A percentile compares a stretch with the other conserved stretches of the same genome.
phyloP scores from a whole-genome alignment of 2,888 invertebrate species.

The Erannis defoliaria region DNA sequence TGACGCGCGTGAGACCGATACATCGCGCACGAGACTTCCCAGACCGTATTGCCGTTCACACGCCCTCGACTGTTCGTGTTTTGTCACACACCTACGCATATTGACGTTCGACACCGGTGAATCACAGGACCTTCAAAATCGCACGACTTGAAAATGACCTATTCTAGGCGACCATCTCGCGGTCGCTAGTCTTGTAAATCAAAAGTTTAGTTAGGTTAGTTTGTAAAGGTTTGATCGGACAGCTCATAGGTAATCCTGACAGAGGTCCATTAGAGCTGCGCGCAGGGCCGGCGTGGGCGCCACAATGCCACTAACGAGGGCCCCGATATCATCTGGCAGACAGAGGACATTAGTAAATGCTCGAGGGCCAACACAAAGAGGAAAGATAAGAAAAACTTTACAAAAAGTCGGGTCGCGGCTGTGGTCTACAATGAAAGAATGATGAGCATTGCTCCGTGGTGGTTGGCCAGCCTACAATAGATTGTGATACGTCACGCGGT shows the following conservation, averaged over 20 bases:
- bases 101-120: constrained; percentile 59
- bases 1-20: constrained; percentile 74
- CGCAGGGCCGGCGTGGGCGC: constrained; percentile 70
- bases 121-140: constrained; percentile 56
- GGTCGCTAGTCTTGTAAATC: constrained; percentile 54
- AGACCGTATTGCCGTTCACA: constrained; percentile 62
- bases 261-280: constrained; percentile 67
- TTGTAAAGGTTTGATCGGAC: constrained; percentile 65
- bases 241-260: constrained; percentile 71
- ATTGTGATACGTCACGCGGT: constrained; percentile 77
- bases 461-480: constrained; percentile 64
- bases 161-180: constrained; percentile 34
- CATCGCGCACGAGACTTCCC: constrained; percentile 59
- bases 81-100: constrained; percentile 70
- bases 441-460: constrained; percentile 65
- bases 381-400: constrained; percentile 66
- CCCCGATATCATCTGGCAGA: constrained; percentile 77
- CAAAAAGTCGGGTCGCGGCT: constrained; percentile 61
- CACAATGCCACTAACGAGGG: constrained; percentile 80
- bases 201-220: constrained; percentile 54
- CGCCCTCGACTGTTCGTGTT: constrained; percentile 66
- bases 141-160: constrained; percentile 36
- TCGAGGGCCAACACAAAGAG: constrained; percentile 64
- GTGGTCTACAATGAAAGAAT: constrained; percentile 68
- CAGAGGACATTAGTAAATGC: constrained; percentile 75